Evolutionary conservation across 2,113 vertebrate species (phyloP), one percentile per base, ranked within the genome.

Genomic region (Hylia prasina): DNA sequence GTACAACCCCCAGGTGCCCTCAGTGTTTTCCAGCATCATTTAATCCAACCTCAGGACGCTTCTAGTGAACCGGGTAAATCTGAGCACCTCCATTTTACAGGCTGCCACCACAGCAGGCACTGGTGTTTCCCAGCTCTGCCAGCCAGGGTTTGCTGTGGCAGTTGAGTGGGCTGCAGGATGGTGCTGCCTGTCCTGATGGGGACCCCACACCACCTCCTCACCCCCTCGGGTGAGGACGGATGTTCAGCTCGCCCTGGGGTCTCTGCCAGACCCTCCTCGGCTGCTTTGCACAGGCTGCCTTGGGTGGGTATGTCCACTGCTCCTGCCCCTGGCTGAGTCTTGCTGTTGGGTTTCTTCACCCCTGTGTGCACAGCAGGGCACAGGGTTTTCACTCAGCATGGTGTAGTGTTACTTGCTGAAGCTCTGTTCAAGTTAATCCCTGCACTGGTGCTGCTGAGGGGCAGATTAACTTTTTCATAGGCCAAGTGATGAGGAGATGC

Each of bases 171-270:
- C 42, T 75, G 84, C 68, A 58, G 64, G 48, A 18, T 45, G 4
- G 0, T 27, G 25, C 44, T 69, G 30, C 30, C 35, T 25, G 40
- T 72, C 0, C 1, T 31, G 21, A 14, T 0, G 1, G 15, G 31
- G 27, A 21, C 45, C 19, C 27, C 2, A 0, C 0, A 1, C 5
- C 8, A 0, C n/a, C 9, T 61, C 15, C 12, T 51, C 24, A n/a
- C 3, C 10, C 7, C 4, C 24, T 51, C 0, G 0, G 8, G 6
- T 39, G 69, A 77, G 27, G 44, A 40, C 23, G 40, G 14, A 13
- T 37, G 40, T 64, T 24, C 27, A 60, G 35, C 45, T 65, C 0
- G 0, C 39, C 42, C 37, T 42, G 54, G 33, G 18, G 7, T 35
- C 12, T 72, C 39, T 48, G 21, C n/a, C 17, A 12, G 58, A 53